Percentiles rank a stretch among this genome's conserved stretches.
These are phyloP conservation scores for Trinectes maculatus DNA, from an alignment of 2,113 vertebrate species.

Conservation along the genomic window DNA sequence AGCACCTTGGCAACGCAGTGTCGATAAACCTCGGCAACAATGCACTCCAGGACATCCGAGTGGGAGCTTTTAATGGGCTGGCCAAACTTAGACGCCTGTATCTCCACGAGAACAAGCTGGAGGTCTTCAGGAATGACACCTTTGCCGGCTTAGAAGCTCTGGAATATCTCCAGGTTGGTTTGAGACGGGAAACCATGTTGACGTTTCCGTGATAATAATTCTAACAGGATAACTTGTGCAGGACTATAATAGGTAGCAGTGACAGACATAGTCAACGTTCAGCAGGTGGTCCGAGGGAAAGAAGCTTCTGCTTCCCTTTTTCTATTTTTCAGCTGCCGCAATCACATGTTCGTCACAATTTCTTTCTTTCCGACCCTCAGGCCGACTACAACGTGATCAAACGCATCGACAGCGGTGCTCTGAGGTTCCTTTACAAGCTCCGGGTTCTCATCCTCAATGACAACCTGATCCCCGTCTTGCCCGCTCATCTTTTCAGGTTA, in stretches of 20 bases:
- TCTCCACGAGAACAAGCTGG: conserved; percentile 97
- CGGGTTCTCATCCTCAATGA: conserved; percentile 98
- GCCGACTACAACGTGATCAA: conserved; percentile 99
- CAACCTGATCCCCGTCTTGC: conserved; percentile 96
- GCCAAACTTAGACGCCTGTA: conserved; percentile 93
- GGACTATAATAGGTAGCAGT: conserved; percentile 30
- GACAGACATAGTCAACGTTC: conserved; percentile 23
- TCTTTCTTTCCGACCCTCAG: conserved; percentile 82
- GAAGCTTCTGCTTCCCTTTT: conserved; percentile 6
- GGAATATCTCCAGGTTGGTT: conserved; percentile 97
- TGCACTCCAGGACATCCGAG: conserved; percentile 97
- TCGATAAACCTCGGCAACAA: conserved; percentile 99
- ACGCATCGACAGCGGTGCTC: conserved; percentile 94
- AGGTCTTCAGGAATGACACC: conserved; percentile 97
- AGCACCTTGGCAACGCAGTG: conserved; percentile 96
- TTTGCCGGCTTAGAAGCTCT: conserved; percentile 96
- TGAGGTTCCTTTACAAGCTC: conserved; percentile 94
- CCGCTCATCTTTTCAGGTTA: conserved; percentile 91
- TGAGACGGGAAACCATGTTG: conserved; percentile 10
- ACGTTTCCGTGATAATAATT: conserved; percentile 30
- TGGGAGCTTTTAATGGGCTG: conserved; percentile 94
- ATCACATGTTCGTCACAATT: conserved; percentile 43
- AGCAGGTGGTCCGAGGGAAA: conserved; percentile 32
- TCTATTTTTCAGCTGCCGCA: conserved; percentile 38
- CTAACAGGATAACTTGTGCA: conserved; percentile 33